Base-by-base conservation (phyloP, 2,888 invertebrate genomes). In the Arge pagana region DNA sequence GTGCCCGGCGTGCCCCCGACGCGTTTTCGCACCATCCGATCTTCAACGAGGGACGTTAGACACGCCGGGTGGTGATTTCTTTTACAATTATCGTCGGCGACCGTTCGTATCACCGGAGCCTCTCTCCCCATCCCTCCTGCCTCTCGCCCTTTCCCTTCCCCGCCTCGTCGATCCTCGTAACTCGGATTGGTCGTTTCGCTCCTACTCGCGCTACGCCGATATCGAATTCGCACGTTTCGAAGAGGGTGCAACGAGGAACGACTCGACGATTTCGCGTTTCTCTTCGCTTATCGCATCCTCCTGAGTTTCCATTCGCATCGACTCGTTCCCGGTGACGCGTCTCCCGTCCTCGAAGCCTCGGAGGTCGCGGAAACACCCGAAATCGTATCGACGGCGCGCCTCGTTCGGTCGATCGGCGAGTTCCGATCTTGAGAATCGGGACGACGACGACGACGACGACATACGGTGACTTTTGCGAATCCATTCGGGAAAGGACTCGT, bases 1-100 rank as follows among this genome's bases (percentile, higher is more conserved):
- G 58, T 43, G 43, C 42, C 37, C 19, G 28, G 7, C 10, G 7
- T 4, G 45, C 33, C 18, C 10, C 18, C 21, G 33, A 23, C 16
- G 15, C 4, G n/a, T 33, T 33, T 21, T n/a, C n/a, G 28, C 2
- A 26, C 4, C 28, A 1, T n/a, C n/a, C 23, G 33, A 23, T 33
- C 13, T 10, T n/a, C n/a, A n/a, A n/a, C n/a, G n/a, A n/a, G 23
- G 35, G 61, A 60, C 58, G 67, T 74, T 67, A 61, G 72, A 66
- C 67, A 71, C 70, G 70, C 70, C 63, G 65, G 67, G 67, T 71
- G 70, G 65, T 63, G 62, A 19, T 61, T 71, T 68, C 68, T 66
- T 67, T 63, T 61, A 62, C 62, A 60, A 59, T 56, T 58, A 50
- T 53, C 52, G 52, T 56, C 57, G 53, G 50, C 48, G 15, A 43